Evolutionary conservation across 2,113 vertebrate genomes (phyloP).

Genomic region (Anoura caudifer): DNA sequence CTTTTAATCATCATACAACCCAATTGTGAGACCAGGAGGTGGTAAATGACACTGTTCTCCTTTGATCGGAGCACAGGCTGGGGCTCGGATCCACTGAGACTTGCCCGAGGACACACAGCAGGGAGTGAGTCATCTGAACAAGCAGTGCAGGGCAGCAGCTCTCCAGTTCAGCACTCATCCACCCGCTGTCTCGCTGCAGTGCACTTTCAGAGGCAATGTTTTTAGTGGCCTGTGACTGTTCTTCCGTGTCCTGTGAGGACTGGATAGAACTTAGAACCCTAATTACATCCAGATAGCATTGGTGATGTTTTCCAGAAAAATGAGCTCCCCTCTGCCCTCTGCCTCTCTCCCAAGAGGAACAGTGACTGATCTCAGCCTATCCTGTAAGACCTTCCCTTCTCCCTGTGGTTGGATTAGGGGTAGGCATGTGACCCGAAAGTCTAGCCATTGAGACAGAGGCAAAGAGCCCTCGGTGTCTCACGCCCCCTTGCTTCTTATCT

Average conservation of each 20-base stretch:
- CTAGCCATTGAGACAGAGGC: not conserved
- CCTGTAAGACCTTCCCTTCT: not conserved
- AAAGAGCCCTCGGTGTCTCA: not conserved
- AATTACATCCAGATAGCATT: not conserved
- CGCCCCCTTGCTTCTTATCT: not conserved
- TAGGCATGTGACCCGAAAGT: not conserved
- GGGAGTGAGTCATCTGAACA: not conserved
- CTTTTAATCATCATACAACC: constrained; percentile 55
- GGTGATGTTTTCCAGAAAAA: not conserved
- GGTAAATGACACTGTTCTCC: constrained; percentile 41
- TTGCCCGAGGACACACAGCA: constrained; percentile 4
- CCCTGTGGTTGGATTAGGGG: not conserved
- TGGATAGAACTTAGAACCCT: not conserved
- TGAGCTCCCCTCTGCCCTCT: not conserved
- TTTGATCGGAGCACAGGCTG: not conserved
- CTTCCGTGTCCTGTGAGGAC: not conserved
- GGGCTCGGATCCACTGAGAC: not conserved
- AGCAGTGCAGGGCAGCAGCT: not conserved
- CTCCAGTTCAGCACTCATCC: not conserved
- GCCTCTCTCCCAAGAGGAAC: not conserved
- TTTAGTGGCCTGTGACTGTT: not conserved
- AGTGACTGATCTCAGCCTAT: not conserved
- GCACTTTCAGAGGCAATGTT: not conserved
- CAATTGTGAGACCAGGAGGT: constrained; percentile 29
- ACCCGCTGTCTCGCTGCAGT: not conserved